Percentiles rank a stretch among this genome's conserved stretches.
Conservation (phyloP, 2,113 vertebrate species). For the Microtus pennsylvanicus region DNA sequence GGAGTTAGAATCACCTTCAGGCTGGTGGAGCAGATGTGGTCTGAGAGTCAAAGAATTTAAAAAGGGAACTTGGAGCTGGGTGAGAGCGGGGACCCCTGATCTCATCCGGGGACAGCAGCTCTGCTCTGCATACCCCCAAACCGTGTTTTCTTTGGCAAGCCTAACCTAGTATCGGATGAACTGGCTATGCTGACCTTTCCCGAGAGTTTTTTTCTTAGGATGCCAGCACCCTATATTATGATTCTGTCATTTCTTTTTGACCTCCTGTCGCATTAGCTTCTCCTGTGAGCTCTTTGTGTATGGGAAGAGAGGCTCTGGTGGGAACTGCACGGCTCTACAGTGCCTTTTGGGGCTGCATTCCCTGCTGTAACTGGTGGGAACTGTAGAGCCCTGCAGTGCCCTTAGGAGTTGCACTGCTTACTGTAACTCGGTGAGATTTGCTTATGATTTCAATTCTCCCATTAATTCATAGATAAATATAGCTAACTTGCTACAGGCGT, state of each 20-base stretch:
- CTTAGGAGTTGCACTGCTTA: neutral
- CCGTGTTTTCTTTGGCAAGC: neutral
- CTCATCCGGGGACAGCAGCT: neutral
- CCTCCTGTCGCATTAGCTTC: neutral
- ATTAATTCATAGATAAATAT: conserved; percentile 42
- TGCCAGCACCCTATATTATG: neutral
- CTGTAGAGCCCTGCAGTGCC: neutral
- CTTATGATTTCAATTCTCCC: neutral
- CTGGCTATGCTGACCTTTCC: neutral
- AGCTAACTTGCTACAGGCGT: neutral
- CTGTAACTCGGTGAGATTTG: neutral
- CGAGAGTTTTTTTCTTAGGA: conserved; percentile 25
- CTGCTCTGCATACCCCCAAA: neutral
- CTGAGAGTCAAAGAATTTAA: neutral
- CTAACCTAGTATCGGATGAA: neutral
- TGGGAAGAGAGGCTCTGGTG: neutral
- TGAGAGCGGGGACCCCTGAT: neutral
- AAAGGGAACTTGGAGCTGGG: neutral
- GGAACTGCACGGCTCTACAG: neutral
- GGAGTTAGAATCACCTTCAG: neutral
- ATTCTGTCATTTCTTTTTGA: neutral
- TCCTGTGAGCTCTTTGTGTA: neutral
- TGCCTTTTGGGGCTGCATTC: neutral
- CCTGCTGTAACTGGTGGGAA: neutral
- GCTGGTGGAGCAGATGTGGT: neutral